These are phyloP conservation scores for Erpornis zantholeuca DNA, from an alignment of 2,113 vertebrate genomes.

Conservation along the genomic window DNA sequence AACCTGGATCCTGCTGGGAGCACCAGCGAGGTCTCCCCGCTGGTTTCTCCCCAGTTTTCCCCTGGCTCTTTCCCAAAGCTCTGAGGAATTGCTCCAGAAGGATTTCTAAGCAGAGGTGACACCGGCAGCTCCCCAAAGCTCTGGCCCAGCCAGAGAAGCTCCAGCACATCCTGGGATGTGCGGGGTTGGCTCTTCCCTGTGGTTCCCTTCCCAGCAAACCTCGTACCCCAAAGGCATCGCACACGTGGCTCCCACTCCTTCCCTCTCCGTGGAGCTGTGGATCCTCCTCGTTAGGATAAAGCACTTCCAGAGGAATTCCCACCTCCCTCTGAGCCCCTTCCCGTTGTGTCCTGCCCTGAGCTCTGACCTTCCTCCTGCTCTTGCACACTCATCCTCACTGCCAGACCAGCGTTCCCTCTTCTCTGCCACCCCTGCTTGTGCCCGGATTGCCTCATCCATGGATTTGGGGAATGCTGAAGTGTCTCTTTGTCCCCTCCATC, in stretches of 20 bases:
- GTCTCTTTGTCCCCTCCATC: not conserved
- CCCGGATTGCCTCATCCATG: not conserved
- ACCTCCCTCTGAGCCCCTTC: not conserved
- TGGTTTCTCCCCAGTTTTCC: accelerated
- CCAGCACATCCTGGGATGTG: accelerated
- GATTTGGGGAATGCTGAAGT: accelerated
- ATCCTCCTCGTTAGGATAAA: not conserved
- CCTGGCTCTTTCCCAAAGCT: not conserved
- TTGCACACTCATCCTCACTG: not conserved
- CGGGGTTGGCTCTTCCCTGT: not conserved
- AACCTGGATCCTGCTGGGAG: accelerated
- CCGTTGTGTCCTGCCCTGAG: not conserved
- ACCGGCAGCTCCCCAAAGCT: not conserved
- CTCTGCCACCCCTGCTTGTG: not conserved
- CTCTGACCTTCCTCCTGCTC: not conserved
- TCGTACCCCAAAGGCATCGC: accelerated
- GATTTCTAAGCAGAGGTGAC: not conserved
- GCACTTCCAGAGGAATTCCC: not conserved
- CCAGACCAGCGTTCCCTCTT: not conserved
- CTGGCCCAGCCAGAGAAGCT: not conserved
- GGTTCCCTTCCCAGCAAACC: not conserved
- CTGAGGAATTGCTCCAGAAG: not conserved
- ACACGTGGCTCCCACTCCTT: not conserved
- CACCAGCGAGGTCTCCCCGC: not conserved
- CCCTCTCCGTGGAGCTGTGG: accelerated